These are phyloP conservation scores for Tympanuchus pallidicinctus DNA, from an alignment of 2,113 vertebrate genomes.

Conservation along the genomic window DNA sequence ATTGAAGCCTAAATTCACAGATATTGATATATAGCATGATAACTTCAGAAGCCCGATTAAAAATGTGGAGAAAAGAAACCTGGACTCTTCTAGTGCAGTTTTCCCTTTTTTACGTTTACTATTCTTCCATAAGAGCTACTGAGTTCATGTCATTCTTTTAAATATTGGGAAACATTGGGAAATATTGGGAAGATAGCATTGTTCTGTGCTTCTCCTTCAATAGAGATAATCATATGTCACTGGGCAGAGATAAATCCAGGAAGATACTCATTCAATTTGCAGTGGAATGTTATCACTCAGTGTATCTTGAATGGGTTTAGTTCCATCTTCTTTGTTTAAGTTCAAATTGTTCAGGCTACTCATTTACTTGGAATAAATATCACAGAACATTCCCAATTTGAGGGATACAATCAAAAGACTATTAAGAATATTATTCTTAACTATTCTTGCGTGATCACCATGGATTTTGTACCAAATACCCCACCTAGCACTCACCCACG, in stretches of 20 bases:
- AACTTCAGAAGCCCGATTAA: not conserved
- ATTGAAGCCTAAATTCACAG: not conserved
- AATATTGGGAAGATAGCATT: not conserved
- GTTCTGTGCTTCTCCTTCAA: not conserved
- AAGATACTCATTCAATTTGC: not conserved
- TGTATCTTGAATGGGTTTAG: not conserved
- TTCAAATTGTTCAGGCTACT: not conserved
- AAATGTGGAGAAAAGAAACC: not conserved
- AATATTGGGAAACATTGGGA: not conserved
- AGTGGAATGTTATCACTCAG: not conserved
- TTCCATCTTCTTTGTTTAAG: not conserved
- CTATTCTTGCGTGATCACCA: not conserved
- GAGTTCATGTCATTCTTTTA: not conserved
- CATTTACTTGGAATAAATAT: not conserved
- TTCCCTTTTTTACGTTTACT: not conserved
- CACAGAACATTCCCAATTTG: not conserved
- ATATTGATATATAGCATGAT: not conserved
- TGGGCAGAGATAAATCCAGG: not conserved
- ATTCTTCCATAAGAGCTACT: not conserved
- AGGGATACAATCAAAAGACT: not conserved
- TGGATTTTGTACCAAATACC: not conserved
- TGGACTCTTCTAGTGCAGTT: not conserved
- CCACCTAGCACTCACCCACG: not conserved
- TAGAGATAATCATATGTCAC: not conserved
- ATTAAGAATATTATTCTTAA: not conserved